Conservation (phyloP, 2,888 invertebrate genomes). For the Erebia epiphron region DNA sequence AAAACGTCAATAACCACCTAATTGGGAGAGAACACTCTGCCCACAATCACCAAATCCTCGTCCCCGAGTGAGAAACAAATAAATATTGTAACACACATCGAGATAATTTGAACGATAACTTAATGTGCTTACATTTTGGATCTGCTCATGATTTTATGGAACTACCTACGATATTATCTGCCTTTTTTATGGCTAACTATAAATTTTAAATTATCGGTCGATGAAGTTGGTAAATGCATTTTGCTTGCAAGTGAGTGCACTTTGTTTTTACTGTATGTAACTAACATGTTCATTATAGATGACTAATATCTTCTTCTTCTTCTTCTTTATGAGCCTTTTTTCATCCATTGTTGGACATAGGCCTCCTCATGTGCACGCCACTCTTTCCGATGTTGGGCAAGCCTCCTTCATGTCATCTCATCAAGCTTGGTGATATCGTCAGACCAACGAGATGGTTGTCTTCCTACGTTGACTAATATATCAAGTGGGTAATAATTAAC, state of each 20-base stretch:
- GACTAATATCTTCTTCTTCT: too few species aligned
- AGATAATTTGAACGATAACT: constrained; percentile 80
- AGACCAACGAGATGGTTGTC: too few species aligned
- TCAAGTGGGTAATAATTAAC: too few species aligned
- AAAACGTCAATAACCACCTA: constrained; percentile 83
- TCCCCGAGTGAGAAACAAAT: constrained; percentile 77
- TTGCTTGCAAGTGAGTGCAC: constrained; percentile 8
- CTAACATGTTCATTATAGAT: not conserved
- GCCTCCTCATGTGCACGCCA: too few species aligned
- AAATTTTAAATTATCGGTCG: constrained; percentile 46
- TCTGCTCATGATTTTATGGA: constrained; percentile 82
- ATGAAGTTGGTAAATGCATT: constrained; percentile 31
- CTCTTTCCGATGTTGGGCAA: too few species aligned
- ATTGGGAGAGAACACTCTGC: constrained; percentile 78
- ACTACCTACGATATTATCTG: constrained; percentile 70
- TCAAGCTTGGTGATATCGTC: too few species aligned
- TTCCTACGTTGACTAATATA: too few species aligned
- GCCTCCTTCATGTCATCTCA: too few species aligned
- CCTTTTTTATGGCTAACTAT: constrained; percentile 40
- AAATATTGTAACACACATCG: constrained; percentile 79
- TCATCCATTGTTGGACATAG: too few species aligned
- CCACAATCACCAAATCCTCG: constrained; percentile 64
- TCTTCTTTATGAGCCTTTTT: too few species aligned
- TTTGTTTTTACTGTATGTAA: not conserved
- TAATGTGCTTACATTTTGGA: constrained; percentile 82